Evolutionary conservation across 2,797 vertebrate species (phyloP), one percentile per base, ranked within the genome.

Genomic region (Sebastes reedi): DNA sequence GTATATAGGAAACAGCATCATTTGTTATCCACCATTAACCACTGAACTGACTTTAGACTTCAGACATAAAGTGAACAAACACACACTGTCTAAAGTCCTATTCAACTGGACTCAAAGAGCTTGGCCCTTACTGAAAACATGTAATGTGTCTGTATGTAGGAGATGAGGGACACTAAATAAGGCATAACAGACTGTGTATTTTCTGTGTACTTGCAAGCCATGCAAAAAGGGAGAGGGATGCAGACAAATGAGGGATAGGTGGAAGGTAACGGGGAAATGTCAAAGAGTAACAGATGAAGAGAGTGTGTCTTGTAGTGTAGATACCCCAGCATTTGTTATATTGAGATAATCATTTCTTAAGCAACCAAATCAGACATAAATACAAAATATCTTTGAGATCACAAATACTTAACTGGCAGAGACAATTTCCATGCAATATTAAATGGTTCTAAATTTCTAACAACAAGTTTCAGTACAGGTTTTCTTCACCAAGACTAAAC

Each of bases 121-220:
- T 34, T 27, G 7, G 65, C 27, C 22, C 65, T 83, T 7, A 52
- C 22, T 52, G 4, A 55, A 67, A 59, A 66, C 46, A 72, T 29
- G 24, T 13, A 42, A 58, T 61, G 54, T 74, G 22, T 52, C 13
- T 24, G 52, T 77, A 46, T 68, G 22, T 68, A 18, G 7, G n/a
- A 34, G n/a, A 67, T 2, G 22, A 54, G 11, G 29, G 66, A 52
- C n/a, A 29, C 56, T 52, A 20, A 56, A 39, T 72, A 79, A 59
- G 16, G 32, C 8, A 0, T 42, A 58, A 61, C 1, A 59, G 12
- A 79, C 54, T 76, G 10, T 78, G 11, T 85, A 24, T 82, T 67
- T 75, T 68, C 56, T 85, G 59, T 87, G 32, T 72, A 77, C 34
- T 61, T 77, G 86, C 85, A 92, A 90, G 91, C 88, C 92, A 94